A percentile compares a stretch with the other conserved stretches of the same genome.
Evolutionary conservation across 2,113 vertebrate genomes (phyloP).

Genomic region (Seriola dumerili): DNA sequence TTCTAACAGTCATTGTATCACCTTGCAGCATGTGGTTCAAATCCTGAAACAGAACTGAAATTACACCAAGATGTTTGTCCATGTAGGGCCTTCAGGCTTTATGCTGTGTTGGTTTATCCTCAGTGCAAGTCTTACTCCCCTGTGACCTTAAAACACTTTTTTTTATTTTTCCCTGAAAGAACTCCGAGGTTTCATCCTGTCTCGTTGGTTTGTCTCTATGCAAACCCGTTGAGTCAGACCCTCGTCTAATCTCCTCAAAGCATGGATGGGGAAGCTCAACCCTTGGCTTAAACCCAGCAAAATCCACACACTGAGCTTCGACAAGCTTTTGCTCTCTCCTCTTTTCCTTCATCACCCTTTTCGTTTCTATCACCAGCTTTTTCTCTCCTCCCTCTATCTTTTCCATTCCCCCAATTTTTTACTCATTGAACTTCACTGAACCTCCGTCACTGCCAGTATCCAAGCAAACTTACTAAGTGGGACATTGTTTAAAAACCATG

Average conservation of each 20-base stretch:
- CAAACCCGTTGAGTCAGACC: conserved; percentile 42
- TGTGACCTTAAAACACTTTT: conserved; percentile 28
- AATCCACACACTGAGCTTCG: conserved; percentile 65
- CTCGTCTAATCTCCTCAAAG: conserved; percentile 75
- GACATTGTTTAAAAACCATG: background rate
- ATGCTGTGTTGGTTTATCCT: conserved; percentile 41
- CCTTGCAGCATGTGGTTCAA: conserved; percentile 49
- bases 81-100: conserved; percentile 46
- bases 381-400: conserved; percentile 17
- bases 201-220: conserved; percentile 49
- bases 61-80: conserved; percentile 62
- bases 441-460: conserved; percentile 7
- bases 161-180: conserved; percentile 49
- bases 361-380: conserved; percentile 17
- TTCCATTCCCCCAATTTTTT: background rate
- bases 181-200: conserved; percentile 16
- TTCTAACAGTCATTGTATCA: conserved; percentile 22
- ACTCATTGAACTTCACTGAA: conserved; percentile 23
- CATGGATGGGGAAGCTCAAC: conserved; percentile 39
- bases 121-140: conserved; percentile 36
- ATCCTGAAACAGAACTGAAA: conserved; percentile 51
- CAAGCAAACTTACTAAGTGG: conserved; percentile 8
- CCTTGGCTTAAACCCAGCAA: conserved; percentile 63
- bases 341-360: conserved; percentile 27
- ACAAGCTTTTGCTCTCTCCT: conserved; percentile 58